Evolutionary conservation across 2,888 invertebrate genomes (phyloP), one percentile per base, ranked within the genome.

Genomic region (Platynereis dumerilii): DNA sequence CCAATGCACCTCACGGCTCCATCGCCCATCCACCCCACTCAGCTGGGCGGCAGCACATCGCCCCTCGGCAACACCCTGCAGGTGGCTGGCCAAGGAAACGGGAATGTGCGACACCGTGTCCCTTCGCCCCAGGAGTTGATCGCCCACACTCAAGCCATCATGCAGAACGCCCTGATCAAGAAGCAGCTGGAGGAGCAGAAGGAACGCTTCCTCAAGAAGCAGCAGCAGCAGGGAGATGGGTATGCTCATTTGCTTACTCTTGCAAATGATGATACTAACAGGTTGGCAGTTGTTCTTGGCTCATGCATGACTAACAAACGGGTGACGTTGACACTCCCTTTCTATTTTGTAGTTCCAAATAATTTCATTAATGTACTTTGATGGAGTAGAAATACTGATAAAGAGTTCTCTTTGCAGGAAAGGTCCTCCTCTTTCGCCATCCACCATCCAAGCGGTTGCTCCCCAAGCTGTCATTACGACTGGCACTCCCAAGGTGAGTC

Each of bases 141-240:
- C 66, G 91, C 89, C 69, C 93, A 93, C 85, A 92, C 93, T 44
- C 93, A 94, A 86, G 89, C 90, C 75, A 92, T 94, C 75, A 90
- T 93, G 88, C 93, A 93, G 85, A 89, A 89, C 76, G 93, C 93
- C 20, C 87, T 93, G 75, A 91, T 93, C 77, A 93, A 93, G 86
- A 92, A 92, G 86, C 93, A 93, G 84, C 86, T 94, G 65, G 93
- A 93, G 82, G 93, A 93, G 77, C 93, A 93, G 83, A 89, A 90
- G 63, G 92, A 93, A 84, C 92, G 92, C 83, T 92, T 88, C 84
- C 89, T 92, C 68, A 91, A 92, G 77, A 88, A 92, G 68, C 92
- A 92, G 84, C 79, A 80, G 66, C 34, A 34, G 7, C 79, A 79
- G 58, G 75, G 78, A 78, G 78, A 58, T 52, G 52, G n/a, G 24